A percentile compares a stretch with the other conserved stretches of the same genome.
phyloP scores from a whole-genome alignment of 2,113 vertebrate genomes.

The Oplegnathus fasciatus region DNA sequence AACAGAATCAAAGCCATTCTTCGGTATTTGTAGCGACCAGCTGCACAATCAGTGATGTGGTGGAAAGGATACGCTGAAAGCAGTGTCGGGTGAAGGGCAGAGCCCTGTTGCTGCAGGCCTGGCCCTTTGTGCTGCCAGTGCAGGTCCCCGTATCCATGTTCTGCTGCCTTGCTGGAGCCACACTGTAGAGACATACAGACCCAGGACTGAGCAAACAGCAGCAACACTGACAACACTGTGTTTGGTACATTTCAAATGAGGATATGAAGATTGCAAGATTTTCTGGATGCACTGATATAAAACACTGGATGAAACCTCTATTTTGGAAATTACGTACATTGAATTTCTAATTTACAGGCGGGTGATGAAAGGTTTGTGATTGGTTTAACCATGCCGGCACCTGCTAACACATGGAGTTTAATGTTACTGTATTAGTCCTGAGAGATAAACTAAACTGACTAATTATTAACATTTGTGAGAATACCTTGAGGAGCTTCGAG shows the following conservation, averaged over 20 bases:
- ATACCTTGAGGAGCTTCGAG: conserved; percentile 87
- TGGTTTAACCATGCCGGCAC: not conserved
- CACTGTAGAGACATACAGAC: conserved; percentile 79
- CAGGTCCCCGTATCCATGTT: conserved; percentile 87
- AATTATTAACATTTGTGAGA: not conserved
- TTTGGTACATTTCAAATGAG: not conserved
- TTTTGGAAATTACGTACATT: not conserved
- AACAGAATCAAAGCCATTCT: not conserved
- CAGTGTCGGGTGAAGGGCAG: conserved; percentile 97
- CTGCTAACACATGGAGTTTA: not conserved
- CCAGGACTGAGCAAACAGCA: conserved; percentile 31
- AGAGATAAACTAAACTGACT: not conserved
- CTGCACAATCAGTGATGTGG: not conserved
- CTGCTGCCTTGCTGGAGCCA: conserved; percentile 83
- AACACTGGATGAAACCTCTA: not conserved
- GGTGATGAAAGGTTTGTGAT: not conserved
- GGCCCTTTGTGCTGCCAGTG: conserved; percentile 91
- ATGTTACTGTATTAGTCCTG: not conserved
- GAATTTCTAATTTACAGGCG: not conserved
- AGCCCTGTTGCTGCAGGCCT: conserved; percentile 90
- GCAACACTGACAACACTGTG: not conserved
- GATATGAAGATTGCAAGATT: not conserved
- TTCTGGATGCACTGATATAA: not conserved
- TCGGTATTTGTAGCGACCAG: not conserved
- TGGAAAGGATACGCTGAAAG: conserved; percentile 97